These are phyloP conservation scores for Zonotrichia leucophrys DNA, from an alignment of 2,113 vertebrate genomes.

Conservation along the genomic window DNA sequence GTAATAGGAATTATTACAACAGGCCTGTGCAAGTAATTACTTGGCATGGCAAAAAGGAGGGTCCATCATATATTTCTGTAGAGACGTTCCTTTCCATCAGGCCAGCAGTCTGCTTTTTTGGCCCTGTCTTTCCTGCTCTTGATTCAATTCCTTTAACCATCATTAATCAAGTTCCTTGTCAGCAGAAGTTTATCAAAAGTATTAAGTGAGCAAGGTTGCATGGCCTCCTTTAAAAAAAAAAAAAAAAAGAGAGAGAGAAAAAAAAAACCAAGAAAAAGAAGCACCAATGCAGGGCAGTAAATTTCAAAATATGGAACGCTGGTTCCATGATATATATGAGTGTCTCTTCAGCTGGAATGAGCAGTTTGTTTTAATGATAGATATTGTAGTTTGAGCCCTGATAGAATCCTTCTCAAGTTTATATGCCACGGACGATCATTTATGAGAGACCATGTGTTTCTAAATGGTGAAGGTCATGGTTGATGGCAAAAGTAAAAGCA, in stretches of 20 bases:
- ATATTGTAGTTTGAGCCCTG: slow-evolving; percentile 79
- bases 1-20: slow-evolving; percentile 99
- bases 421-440: slow-evolving; percentile 75
- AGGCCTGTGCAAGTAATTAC: slow-evolving; percentile 98
- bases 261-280: background rate
- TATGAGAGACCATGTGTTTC: slow-evolving; percentile 81
- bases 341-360: slow-evolving; percentile 80
- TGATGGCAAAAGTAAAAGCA: slow-evolving; percentile 84
- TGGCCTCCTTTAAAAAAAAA: slow-evolving; percentile 65
- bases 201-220: slow-evolving; percentile 81
- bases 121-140: slow-evolving; percentile 90
- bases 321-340: slow-evolving; percentile 81
- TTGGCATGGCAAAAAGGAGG: slow-evolving; percentile 91
- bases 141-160: slow-evolving; percentile 92
- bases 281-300: slow-evolving; percentile 73
- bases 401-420: slow-evolving; percentile 81
- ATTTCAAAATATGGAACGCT: slow-evolving; percentile 82
- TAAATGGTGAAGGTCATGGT: slow-evolving; percentile 83
- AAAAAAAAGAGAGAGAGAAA: background rate
- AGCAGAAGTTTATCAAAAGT: slow-evolving; percentile 92
- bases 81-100: slow-evolving; percentile 93
- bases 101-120: slow-evolving; percentile 80
- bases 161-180: slow-evolving; percentile 93
- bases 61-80: slow-evolving; percentile 91
- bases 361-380: slow-evolving; percentile 88